Base-by-base conservation (phyloP, 1,140 invertebrate genomes). In the Episyrphus balteatus region DNA sequence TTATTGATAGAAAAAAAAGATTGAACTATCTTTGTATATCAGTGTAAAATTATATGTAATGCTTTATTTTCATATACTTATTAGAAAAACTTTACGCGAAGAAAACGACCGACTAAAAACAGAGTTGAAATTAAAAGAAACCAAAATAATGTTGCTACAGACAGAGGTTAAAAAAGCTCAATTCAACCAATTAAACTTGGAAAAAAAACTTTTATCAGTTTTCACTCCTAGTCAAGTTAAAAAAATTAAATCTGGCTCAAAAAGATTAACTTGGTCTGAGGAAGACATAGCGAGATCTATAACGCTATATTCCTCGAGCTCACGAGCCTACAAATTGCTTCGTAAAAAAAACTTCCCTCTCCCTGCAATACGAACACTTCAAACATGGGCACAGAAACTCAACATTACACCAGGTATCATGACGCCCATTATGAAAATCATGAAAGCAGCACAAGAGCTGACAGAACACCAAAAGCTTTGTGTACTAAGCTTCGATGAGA, bases 201-300 rank as follows among this genome's bases (percentile, higher is more conserved):
- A 26, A 26, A 8, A 26, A 8, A 26, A 26, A 8, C 21, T 26
- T 26, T 8, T 26, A 26, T 5, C 21, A 26, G 8, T 26, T 26
- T 26, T 26, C 21, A 26, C 21, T 26, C 21, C 8, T 26, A 8
- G 3, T 26, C 21, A 26, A 46, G 30, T 49, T 2, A 45, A 49
- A 40, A 46, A 49, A 46, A n/a, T 46, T 14, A 1, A 46, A 49
- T 32, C 30, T 17, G 34, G 41, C 33, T 3, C 7, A 10, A 21
- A 11, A 14, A 11, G 48, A 9, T 33, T 14, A 30, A 12, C 12
- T 8, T 45, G 48, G 48, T 45, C 48, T 13, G 14, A 39, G 12
- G 48, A 49, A 21, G 48, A 49, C 18, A 49, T 45, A 21, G 43
- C 48, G 26, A 37, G 38, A 39, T 37, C 42, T 8, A 49, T 49